Evolutionary conservation across 2,113 vertebrate genomes (phyloP), one percentile per base, ranked within the genome.

Genomic region (Alexandromys fortis): DNA sequence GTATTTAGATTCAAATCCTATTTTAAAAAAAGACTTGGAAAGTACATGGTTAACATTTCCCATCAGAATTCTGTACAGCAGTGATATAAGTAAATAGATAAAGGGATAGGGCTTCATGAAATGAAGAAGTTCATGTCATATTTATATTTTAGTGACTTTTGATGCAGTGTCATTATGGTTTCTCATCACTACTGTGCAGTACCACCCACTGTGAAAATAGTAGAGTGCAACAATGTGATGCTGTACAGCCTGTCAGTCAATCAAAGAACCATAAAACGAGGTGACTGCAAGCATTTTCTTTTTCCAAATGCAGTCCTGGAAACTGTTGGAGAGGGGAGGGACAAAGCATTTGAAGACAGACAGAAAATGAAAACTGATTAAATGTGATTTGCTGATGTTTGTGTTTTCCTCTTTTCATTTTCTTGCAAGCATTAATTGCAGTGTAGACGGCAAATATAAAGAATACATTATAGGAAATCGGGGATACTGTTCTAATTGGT

Each of bases 381-480:
- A 97, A 96, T 95, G 85, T 86, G 67, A 95, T 92, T 97, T 97
- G 83, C 45, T 92, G 65, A n/a, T 70, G 95, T 89, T 96, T 96
- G 93, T 83, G 92, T 91, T 96, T 70, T 97, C 63, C 87, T 67
- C 49, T n/a, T 28, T 83, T 93, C 21, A 75, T 49, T 86, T 97
- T 89, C 45, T 90, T 97, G 49, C 8, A 92, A 94, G 42, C 82
- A 94, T 96, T 96, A 97, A 96, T 89, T 97, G 45, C 63, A 92
- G 45, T 47, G 28, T 78, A 85, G 58, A 92, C 93, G 28, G 77
- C 77, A 73, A 96, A 95, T 93, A 82, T 26, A 30, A 14, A 95
- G 45, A 95, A 33, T 92, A 35, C 30, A 91, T 97, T 97, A 88
- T 42, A 92, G 95, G 77, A 96, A 87, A 19, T 95, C 9, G 42